A percentile compares a stretch with the other conserved stretches of the same genome.
Conservation (phyloP, 2,113 vertebrate genomes). For the Grus americana region DNA sequence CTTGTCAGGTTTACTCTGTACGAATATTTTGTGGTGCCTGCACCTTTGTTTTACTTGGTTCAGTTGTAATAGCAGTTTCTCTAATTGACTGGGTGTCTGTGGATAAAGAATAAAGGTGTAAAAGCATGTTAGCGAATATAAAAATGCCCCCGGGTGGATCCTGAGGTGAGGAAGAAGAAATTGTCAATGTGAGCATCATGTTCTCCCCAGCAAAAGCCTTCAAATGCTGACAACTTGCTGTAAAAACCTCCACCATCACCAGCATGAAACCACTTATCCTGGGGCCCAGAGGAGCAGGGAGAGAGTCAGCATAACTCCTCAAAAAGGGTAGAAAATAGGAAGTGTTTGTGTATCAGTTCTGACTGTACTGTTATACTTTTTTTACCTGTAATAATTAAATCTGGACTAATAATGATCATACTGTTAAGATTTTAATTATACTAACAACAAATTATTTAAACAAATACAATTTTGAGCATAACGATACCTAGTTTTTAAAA, state of each 20-base stretch:
- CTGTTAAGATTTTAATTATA: background rate
- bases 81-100: background rate
- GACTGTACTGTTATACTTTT: background rate
- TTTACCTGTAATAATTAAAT: background rate
- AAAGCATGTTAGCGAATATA: background rate
- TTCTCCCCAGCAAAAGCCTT: background rate
- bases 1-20: background rate
- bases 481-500: background rate
- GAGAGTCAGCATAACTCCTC: background rate
- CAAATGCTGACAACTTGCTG: background rate
- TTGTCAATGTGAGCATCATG: background rate
- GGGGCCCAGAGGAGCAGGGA: background rate
- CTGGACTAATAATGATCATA: background rate
- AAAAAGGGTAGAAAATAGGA: background rate
- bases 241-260: background rate
- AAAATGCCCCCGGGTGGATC: background rate
- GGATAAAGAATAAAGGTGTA: background rate
- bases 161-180: background rate
- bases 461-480: background rate
- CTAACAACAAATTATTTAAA: background rate
- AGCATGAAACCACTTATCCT: background rate
- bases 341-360: background rate
- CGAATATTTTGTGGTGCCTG: background rate
- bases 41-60: background rate
- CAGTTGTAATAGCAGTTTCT: background rate